These are phyloP conservation scores for Ceryle rudis DNA, from an alignment of 2,797 vertebrate species.

Conservation along the genomic window DNA sequence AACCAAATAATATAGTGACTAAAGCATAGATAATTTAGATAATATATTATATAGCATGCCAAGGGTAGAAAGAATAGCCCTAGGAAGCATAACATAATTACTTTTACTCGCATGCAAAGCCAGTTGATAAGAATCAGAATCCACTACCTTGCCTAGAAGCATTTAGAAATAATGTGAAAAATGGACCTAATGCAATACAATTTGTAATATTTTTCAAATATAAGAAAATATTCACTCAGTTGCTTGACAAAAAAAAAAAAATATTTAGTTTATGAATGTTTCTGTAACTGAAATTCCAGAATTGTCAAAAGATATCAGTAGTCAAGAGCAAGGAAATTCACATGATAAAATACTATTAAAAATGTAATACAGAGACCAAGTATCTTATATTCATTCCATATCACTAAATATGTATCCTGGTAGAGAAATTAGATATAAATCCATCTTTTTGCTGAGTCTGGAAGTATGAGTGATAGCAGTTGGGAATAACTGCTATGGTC, in stretches of 20 bases:
- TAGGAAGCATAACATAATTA: slow-evolving; percentile 18
- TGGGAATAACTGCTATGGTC: not conserved
- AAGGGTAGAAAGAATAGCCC: not conserved
- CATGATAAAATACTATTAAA: not conserved
- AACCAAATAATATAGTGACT: not conserved
- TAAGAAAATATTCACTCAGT: not conserved
- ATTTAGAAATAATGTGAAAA: slow-evolving; percentile 18
- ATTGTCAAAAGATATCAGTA: not conserved
- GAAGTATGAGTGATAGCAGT: not conserved
- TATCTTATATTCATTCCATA: not conserved
- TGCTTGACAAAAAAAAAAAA: not conserved
- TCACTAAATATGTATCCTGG: not conserved
- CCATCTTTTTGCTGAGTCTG: not conserved
- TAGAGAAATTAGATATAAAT: not conserved
- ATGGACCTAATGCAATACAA: not conserved
- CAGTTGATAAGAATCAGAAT: not conserved
- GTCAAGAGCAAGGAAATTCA: not conserved
- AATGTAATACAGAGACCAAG: not conserved
- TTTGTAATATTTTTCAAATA: not conserved
- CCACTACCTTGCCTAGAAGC: not conserved
- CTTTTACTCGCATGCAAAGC: not conserved
- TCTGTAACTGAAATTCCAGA: not conserved
- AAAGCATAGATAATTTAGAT: not conserved
- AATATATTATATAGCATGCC: not conserved
- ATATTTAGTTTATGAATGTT: not conserved